Conservation (phyloP, 2,888 invertebrate genomes). For the Choreutis nemorana region DNA sequence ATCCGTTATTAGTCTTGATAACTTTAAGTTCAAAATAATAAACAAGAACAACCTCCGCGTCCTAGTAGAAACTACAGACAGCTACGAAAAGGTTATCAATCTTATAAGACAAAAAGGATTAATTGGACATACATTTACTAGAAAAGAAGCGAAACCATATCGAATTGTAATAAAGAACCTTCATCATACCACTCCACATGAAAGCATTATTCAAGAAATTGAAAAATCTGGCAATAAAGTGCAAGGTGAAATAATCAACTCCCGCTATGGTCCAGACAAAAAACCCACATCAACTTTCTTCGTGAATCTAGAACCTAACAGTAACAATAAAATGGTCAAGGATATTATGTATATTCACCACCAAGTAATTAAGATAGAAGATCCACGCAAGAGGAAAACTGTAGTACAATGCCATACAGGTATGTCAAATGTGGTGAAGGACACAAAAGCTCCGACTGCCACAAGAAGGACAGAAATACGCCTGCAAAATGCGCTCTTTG, state of each 20-base stretch:
- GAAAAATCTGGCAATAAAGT: constrained; percentile 14
- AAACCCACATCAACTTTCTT: constrained; percentile 15
- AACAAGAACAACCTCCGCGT: constrained; percentile 9
- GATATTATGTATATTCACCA: not conserved
- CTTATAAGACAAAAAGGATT: constrained; percentile 10
- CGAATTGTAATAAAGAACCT: constrained; percentile 15
- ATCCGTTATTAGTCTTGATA: not conserved
- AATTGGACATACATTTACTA: constrained; percentile 15
- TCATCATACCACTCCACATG: constrained; percentile 12
- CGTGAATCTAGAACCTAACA: constrained; percentile 9
- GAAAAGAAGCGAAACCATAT: constrained; percentile 11
- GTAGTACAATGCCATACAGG: not conserved
- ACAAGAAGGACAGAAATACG: not conserved
- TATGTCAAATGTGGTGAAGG: not conserved
- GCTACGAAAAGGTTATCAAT: constrained; percentile 9
- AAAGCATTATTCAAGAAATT: constrained; percentile 9
- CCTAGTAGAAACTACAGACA: not conserved
- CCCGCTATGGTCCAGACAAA: constrained; percentile 11
- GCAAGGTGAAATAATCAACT: constrained; percentile 12
- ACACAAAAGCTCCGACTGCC: not conserved
- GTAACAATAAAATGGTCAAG: constrained; percentile 9
- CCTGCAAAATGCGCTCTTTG: not conserved
- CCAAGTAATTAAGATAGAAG: not conserved
- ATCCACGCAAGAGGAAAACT: not conserved
- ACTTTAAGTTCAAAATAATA: constrained; percentile 6